phyloP scores from a whole-genome alignment of 2,888 invertebrate genomes.

The Meiosimyza platycephala region DNA sequence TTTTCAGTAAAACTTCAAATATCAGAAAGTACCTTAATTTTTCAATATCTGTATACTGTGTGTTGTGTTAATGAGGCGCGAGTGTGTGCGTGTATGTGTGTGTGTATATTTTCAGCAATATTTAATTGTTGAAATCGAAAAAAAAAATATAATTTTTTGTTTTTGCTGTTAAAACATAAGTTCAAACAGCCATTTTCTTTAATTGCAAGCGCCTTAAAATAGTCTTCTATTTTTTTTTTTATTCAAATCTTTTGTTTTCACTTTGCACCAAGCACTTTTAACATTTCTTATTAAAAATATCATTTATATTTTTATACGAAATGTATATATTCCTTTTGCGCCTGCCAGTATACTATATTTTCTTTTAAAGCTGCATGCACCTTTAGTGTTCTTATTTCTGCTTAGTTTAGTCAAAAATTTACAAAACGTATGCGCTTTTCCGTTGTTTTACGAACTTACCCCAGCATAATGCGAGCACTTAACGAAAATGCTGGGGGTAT shows the following conservation, averaged over 20 bases:
- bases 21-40: too few species aligned
- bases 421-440: slow-evolving; percentile 27
- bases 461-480: too few species aligned
- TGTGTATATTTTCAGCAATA: too few species aligned
- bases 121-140: too few species aligned
- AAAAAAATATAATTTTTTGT: too few species aligned
- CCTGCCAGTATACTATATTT: slow-evolving; percentile 9
- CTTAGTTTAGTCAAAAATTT: neutral
- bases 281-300: neutral
- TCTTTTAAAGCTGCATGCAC: neutral
- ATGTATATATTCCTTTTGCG: neutral
- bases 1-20: too few species aligned
- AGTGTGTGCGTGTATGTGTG: too few species aligned
- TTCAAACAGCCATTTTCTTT: too few species aligned
- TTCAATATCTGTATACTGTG: too few species aligned
- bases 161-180: too few species aligned
- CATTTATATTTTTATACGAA: slow-evolving; percentile 5
- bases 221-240: neutral
- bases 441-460: neutral
- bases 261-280: slow-evolving; percentile 29
- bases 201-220: slow-evolving; percentile 16
- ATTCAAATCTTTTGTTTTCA: neutral
- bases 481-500: too few species aligned
- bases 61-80: too few species aligned
- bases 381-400: neutral